A percentile compares a stretch with the other conserved stretches of the same genome.
Evolutionary conservation across 2,888 invertebrate species (phyloP).

Genomic region (Calameuta idolon): DNA sequence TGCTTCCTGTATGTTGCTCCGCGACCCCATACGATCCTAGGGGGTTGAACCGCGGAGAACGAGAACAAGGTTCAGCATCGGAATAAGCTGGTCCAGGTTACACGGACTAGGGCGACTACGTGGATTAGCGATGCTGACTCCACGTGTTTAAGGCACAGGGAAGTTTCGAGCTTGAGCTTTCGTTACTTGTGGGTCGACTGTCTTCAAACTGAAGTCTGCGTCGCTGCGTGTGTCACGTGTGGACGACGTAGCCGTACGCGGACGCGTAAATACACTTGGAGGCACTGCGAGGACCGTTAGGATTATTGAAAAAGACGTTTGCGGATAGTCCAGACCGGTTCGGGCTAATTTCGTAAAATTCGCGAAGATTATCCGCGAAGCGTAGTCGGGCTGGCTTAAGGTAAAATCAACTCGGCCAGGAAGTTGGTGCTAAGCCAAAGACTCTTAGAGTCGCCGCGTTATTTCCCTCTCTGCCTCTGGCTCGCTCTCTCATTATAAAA

Average conservation of each 20-base stretch:
- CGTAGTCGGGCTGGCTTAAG: slow-evolving; percentile 42
- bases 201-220: too few relatives aligned
- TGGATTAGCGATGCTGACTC: slow-evolving; percentile 62
- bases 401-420: slow-evolving; percentile 27
- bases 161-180: slow-evolving; percentile 56
- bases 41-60: slow-evolving; percentile 17
- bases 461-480: slow-evolving; percentile 19
- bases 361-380: slow-evolving; percentile 41
- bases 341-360: slow-evolving; percentile 29
- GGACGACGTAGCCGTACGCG: too few relatives aligned
- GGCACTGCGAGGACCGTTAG: too few relatives aligned
- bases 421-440: slow-evolving; percentile 61
- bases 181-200: too few relatives aligned
- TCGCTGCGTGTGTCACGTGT: too few relatives aligned
- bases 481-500: slow-evolving; percentile 40
- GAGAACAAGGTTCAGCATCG: slow-evolving; percentile 2
- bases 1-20: slow-evolving; percentile 12
- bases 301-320: too few relatives aligned
- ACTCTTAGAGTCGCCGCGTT: slow-evolving; percentile 38
- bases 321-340: not conserved
- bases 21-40: not conserved
- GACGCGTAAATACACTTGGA: too few relatives aligned
- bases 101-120: slow-evolving; percentile 48
- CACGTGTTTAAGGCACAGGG: slow-evolving; percentile 64
- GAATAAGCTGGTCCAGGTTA: not conserved